A percentile compares a stretch with the other conserved stretches of the same genome.
Conservation (phyloP, 1,140 invertebrate species). For the Fopius arisanus region DNA sequence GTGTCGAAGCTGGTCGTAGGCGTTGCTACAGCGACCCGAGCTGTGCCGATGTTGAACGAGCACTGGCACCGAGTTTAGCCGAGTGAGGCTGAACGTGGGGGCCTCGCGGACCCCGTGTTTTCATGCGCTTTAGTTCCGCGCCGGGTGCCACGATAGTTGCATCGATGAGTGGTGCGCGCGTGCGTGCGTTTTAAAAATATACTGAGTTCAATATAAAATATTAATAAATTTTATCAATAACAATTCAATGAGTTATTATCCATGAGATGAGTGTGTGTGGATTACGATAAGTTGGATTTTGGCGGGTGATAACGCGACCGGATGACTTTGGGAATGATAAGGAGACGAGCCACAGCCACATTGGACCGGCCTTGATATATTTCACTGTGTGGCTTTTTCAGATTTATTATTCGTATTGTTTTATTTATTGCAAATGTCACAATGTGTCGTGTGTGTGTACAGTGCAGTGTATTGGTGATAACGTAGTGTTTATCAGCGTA, state of each 20-base stretch:
- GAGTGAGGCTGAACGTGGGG: constrained; percentile 47
- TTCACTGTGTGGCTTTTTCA: not conserved
- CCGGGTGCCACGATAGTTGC: constrained; percentile 63
- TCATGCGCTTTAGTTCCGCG: constrained; percentile 63
- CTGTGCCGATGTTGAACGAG: constrained; percentile 22
- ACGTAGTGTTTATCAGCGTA: constrained; percentile 54
- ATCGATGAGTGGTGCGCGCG: constrained; percentile 56
- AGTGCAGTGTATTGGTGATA: constrained; percentile 64
- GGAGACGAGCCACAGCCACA: too few species aligned
- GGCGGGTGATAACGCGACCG: not conserved
- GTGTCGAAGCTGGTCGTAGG: constrained; percentile 36
- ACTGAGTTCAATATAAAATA: not conserved
- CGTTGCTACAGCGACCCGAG: constrained; percentile 42
- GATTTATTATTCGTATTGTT: not conserved
- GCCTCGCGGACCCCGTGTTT: constrained; percentile 51
- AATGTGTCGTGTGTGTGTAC: constrained; percentile 63
- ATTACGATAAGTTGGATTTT: not conserved
- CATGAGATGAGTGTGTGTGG: not conserved
- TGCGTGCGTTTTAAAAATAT: constrained; percentile 41
- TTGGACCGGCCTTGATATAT: not conserved
- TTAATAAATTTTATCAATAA: not conserved
- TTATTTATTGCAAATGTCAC: constrained; percentile 32
- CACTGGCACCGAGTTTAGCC: not conserved
- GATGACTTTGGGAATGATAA: not conserved
- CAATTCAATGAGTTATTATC: not conserved